phyloP scores from a whole-genome alignment of 2,113 vertebrate species.

The Sprattus sprattus region DNA sequence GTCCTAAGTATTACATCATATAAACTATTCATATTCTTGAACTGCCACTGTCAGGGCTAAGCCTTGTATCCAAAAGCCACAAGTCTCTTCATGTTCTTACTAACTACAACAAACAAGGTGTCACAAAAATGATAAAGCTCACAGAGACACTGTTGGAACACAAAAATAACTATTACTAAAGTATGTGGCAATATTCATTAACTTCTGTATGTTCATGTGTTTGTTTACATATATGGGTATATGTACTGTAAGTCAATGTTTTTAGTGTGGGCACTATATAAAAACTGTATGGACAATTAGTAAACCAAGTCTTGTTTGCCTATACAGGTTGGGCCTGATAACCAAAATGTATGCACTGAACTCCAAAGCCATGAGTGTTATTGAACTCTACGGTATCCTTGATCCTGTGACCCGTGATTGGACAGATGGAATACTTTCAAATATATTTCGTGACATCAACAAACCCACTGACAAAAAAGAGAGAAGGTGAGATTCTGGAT shows the following conservation, averaged over 20 bases:
- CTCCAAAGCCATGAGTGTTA: constrained; percentile 93
- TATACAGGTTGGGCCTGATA: constrained; percentile 77
- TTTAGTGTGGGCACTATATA: neutral
- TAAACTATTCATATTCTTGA: neutral
- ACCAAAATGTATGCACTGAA: constrained; percentile 90
- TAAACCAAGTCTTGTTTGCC: neutral
- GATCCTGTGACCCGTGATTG: constrained; percentile 90
- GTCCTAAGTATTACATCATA: neutral
- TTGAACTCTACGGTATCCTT: constrained; percentile 91
- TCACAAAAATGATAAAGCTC: too few species aligned
- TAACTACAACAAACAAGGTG: too few species aligned
- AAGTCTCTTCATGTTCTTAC: neutral
- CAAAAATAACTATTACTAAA: too few species aligned
- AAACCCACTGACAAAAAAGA: constrained; percentile 91
- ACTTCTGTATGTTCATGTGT: neutral
- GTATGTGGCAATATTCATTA: neutral
- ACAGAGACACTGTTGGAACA: too few species aligned
- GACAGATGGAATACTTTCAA: constrained; percentile 94
- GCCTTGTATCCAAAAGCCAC: neutral
- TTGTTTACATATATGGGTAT: neutral
- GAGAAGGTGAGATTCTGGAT: constrained; percentile 71
- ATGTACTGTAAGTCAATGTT: neutral
- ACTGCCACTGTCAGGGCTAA: neutral
- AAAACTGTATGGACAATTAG: neutral
- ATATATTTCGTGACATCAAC: constrained; percentile 95